These are phyloP conservation scores for Microcebus jonahi DNA, from an alignment of 2,113 vertebrate genomes.

Conservation along the genomic window DNA sequence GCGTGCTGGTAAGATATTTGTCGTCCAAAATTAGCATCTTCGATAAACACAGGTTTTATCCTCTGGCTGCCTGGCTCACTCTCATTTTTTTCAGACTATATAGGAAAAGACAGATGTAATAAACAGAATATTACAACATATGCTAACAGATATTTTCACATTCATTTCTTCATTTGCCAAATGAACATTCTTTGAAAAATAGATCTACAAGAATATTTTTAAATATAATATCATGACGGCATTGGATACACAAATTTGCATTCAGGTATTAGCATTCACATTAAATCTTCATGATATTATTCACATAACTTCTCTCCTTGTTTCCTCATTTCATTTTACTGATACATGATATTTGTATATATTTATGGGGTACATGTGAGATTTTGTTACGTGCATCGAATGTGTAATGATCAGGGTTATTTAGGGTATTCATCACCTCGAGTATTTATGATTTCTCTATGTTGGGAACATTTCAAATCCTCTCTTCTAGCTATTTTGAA, in stretches of 20 bases:
- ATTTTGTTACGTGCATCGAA: no score
- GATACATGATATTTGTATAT: no score
- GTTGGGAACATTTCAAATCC: no score
- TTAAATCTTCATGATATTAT: neutral
- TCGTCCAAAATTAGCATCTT: constrained; percentile 93
- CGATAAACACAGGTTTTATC: constrained; percentile 95
- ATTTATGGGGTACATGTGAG: no score
- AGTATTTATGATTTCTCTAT: no score
- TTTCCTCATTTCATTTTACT: neutral
- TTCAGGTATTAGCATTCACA: neutral
- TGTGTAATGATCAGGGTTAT: no score
- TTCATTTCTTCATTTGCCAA: neutral
- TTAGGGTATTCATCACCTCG: no score
- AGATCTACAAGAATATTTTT: neutral
- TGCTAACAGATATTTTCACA: constrained; percentile 2
- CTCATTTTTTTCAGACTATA: constrained; percentile 93
- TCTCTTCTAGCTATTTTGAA: no score
- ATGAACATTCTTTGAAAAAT: neutral
- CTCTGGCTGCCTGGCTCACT: constrained; percentile 91
- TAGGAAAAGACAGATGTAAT: constrained; percentile 57
- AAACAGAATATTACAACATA: constrained; percentile 69
- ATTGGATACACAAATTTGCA: neutral
- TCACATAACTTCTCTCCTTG: neutral
- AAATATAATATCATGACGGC: neutral
- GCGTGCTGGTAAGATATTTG: constrained; percentile 95